Evolutionary conservation across 2,797 vertebrate genomes (phyloP).

Genomic region (Brachyrhaphis roseni): DNA sequence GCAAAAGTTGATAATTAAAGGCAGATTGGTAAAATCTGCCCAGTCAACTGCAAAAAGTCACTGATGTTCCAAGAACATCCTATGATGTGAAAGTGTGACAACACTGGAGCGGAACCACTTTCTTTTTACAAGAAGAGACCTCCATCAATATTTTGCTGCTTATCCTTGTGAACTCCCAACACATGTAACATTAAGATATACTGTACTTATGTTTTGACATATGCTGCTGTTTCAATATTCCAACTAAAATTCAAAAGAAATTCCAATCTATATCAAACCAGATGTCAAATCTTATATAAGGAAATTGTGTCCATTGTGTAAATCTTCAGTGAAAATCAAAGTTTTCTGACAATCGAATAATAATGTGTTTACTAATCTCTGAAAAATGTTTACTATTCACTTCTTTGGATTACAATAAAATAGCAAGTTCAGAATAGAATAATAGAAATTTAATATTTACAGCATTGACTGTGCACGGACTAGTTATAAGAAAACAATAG

Average conservation of each 20-base stretch:
- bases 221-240: not conserved
- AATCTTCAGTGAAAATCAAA: not conserved
- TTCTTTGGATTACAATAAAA: not conserved
- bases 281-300: not conserved
- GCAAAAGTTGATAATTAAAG: not conserved
- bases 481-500: not conserved
- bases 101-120: not conserved
- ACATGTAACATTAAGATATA: not conserved
- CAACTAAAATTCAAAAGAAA: not conserved
- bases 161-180: not conserved
- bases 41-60: not conserved
- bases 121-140: not conserved
- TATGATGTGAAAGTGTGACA: not conserved
- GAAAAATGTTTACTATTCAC: not conserved
- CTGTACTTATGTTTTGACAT: not conserved
- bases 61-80: not conserved
- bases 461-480: not conserved
- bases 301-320: not conserved
- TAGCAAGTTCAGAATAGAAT: not conserved
- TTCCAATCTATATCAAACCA: not conserved
- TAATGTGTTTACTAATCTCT: not conserved
- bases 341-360: not conserved
- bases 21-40: not conserved
- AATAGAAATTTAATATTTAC: not conserved
- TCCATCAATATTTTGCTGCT: not conserved